Evolutionary conservation across 2,113 vertebrate species (phyloP).

Genomic region (Platysternon megacephalum): DNA sequence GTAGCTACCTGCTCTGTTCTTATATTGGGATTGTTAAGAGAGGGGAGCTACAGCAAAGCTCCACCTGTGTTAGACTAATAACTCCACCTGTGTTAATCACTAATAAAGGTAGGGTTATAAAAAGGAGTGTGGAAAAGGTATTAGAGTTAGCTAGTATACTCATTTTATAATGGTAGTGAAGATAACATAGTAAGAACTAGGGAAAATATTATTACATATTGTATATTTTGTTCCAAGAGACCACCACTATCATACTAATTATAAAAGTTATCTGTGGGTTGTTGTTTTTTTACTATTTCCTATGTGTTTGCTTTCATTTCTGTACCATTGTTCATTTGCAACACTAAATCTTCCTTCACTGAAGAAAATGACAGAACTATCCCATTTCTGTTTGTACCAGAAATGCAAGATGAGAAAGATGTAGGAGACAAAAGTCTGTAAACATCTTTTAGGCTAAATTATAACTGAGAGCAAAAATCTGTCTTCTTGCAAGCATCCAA

Average conservation of each 20-base stretch:
- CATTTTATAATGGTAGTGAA: neutral
- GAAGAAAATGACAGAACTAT: neutral
- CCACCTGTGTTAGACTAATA: neutral
- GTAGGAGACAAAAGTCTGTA: neutral
- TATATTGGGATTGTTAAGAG: neutral
- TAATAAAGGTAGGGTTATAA: neutral
- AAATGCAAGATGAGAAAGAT: neutral
- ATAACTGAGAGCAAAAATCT: neutral
- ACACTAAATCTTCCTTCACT: neutral
- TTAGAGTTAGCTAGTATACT: rapidly evolving
- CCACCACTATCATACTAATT: neutral
- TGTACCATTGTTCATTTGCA: neutral
- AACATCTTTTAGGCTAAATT: neutral
- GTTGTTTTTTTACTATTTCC: neutral
- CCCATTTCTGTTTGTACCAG: neutral
- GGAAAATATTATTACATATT: neutral
- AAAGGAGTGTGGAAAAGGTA: neutral
- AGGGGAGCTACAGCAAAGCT: neutral
- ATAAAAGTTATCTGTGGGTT: neutral
- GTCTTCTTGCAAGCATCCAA: neutral
- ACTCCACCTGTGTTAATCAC: neutral
- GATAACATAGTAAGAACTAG: neutral
- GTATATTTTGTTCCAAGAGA: neutral
- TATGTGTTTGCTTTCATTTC: neutral
- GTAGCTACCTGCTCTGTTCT: neutral